Evolutionary conservation across 2,797 vertebrate genomes (phyloP).

Genomic region (Propithecus perrieri): DNA sequence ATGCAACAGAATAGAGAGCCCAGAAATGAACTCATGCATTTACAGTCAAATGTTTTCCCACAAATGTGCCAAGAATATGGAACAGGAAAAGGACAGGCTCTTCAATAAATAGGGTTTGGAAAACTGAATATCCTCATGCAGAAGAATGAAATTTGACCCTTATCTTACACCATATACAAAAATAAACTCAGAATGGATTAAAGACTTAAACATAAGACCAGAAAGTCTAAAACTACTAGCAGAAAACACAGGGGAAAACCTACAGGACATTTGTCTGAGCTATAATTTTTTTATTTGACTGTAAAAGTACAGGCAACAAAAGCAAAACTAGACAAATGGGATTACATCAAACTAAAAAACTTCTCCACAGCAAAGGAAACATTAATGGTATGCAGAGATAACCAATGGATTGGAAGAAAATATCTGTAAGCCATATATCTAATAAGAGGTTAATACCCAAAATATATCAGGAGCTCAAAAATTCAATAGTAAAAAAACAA

Average conservation of each 20-base stretch:
- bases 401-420: neutral
- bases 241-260: neutral
- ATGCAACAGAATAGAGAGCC: neutral
- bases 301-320: neutral
- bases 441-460: neutral
- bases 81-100: neutral
- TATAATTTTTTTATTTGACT: neutral
- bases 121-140: neutral
- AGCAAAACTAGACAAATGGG: neutral
- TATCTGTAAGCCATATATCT: neutral
- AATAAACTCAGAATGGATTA: neutral
- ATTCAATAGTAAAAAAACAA: neutral
- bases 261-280: neutral
- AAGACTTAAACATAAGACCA: neutral
- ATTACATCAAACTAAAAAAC: neutral
- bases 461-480: neutral
- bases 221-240: neutral
- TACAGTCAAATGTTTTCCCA: neutral
- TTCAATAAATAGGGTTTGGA: neutral
- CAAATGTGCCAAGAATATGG: neutral
- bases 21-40: neutral
- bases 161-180: neutral
- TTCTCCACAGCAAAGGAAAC: neutral
- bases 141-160: neutral
- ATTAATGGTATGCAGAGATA: neutral